Base-by-base conservation (phyloP, 2,797 vertebrate genomes). In the Pseudocheirus occidentalis region DNA sequence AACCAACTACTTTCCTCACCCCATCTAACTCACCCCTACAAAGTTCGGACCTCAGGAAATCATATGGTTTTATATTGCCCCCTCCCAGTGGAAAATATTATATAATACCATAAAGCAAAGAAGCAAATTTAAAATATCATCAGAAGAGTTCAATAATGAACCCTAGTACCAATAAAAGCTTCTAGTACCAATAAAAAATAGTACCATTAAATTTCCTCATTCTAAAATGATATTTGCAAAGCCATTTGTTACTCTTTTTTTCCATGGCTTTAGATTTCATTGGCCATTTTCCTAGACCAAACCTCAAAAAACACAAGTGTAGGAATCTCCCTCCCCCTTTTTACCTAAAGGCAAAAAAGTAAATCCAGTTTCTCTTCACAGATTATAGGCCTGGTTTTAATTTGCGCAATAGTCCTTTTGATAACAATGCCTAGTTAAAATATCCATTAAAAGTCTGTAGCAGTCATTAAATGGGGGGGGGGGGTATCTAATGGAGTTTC, bases 361-460 rank as follows among this genome's bases (percentile, higher is more conserved):
- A 98, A 98, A 98, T 95, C 96, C 97, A 97, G 97, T 97, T 98
- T 98, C 98, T 98, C 98, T 98, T 98, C 98, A 98, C 97, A 98
- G 98, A 98, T 96, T 97, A 98, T 92, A 87, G 97, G 98, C 96
- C 97, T 94, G 2, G 96, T 98, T 98, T 98, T 98, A 98, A 98
- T 98, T 98, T 98, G 98, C 96, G 98, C 98, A 98, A 97, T 95
- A 98, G 98, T 98, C 98, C 98, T 98, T 98, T 98, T 96, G 98
- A 98, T 98, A 98, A 98, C 98, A 98, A 98, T 94, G 97, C 97
- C 98, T 98, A 98, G 98, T 98, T 98, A 98, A 98, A 98, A 98
- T 96, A 98, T 96, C 96, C 98, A 98, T 98, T 98, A 98, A 97
- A 98, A 98, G 97, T 98, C 98, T 98, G 94, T 62, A 98, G 97